Evolutionary conservation across 2,797 vertebrate species (phyloP), one percentile per base, ranked within the genome.

Genomic region (Halcyon smyrnensis): DNA sequence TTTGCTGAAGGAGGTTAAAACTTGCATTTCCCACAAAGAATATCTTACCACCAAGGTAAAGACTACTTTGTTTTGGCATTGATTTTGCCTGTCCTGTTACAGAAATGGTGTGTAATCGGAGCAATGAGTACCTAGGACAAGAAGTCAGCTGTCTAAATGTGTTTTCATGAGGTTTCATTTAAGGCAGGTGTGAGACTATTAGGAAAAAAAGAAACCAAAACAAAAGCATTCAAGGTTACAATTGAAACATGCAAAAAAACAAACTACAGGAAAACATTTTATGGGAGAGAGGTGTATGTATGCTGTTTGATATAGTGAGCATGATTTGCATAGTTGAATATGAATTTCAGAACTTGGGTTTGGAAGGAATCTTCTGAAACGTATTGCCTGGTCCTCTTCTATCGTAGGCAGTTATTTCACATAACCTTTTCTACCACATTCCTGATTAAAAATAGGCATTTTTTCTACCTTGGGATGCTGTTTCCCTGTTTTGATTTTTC

Each of bases 311-410:
- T 1, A 5, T 4, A 71, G 39, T 76, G 9, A 81, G 30, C 5
- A 14, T 71, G 65, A 88, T 90, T 95, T 93, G 74, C 69, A 37
- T 76, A 81, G 34, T 0, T 78, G 79, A 91, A 91, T 88, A 69
- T 62, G 77, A 88, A 88, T 88, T 78, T 54, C 50, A 71, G 69
- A 89, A 46, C 0, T 65, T 73, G 65, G 34, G 65, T 27, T 53
- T 69, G 69, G 83, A 88, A 94, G 57, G 69, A 75, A 65, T 91
- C 59, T 88, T 54, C 85, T 84, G 70, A 57, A 91, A 85, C 64
- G 78, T 37, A 71, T 71, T 95, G 59, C 54, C 54, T 64, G n/a
- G 62, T 78, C 88, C 50, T 87, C 4, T 75, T 88, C 73, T 91
- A 36, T 73, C 46, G 25, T 17, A 92, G 70, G 46, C 77, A 92